phyloP scores from a whole-genome alignment of 1,140 invertebrate species.

The Listronotus oregonensis region DNA sequence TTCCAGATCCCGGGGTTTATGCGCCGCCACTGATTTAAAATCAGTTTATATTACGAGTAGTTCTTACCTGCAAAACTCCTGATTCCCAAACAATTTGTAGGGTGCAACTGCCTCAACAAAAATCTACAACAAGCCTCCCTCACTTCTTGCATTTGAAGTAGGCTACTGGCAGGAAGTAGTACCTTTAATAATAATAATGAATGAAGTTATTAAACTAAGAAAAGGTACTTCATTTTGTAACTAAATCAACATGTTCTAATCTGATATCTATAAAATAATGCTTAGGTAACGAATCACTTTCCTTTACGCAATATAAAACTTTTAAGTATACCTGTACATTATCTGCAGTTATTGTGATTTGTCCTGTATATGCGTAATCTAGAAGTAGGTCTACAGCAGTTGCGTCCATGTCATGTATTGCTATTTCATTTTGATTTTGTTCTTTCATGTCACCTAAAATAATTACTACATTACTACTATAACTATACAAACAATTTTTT shows the following conservation, averaged over 20 bases:
- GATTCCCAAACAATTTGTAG: constrained; percentile 79
- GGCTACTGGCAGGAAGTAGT: constrained; percentile 75
- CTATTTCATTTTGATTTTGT: constrained; percentile 63
- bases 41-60: background rate
- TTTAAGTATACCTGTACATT: constrained; percentile 66
- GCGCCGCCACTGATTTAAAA: too few relatives aligned
- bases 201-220: too few relatives aligned
- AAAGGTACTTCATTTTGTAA: too few relatives aligned
- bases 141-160: constrained; percentile 76
- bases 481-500: too few relatives aligned
- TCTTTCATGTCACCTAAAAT: constrained; percentile 70
- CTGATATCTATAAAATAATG: too few relatives aligned
- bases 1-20: too few relatives aligned
- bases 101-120: constrained; percentile 73
- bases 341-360: constrained; percentile 76
- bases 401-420: constrained; percentile 68
- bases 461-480: too few relatives aligned
- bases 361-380: constrained; percentile 78
- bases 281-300: too few relatives aligned
- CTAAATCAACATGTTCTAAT: too few relatives aligned
- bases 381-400: constrained; percentile 68
- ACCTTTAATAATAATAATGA: constrained; percentile 50
- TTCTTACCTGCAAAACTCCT: constrained; percentile 68
- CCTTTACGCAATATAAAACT: too few relatives aligned
- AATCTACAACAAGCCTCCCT: constrained; percentile 79